Evolutionary conservation across 2,797 vertebrate species (phyloP).

Genomic region (Mus caroli): DNA sequence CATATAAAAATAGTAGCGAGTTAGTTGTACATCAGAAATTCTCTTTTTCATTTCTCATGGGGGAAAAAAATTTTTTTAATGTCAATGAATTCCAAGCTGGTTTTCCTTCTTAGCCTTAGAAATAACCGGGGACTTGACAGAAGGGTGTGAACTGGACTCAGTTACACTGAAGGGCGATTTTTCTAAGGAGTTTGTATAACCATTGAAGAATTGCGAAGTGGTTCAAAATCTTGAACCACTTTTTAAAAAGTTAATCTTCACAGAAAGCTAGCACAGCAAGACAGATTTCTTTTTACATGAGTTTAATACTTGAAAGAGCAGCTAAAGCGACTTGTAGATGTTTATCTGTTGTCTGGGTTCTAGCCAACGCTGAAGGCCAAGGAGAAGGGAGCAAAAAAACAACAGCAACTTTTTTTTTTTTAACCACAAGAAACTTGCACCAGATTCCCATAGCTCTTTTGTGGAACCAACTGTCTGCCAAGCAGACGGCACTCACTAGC

Average conservation of each 20-base stretch:
- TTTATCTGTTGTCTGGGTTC: slow-evolving; percentile 43
- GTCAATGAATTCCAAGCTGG: neutral
- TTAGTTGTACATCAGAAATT: neutral
- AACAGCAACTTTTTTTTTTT: neutral
- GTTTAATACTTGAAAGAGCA: slow-evolving; percentile 50
- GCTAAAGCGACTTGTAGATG: slow-evolving; percentile 47
- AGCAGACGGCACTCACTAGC: neutral
- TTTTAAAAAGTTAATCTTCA: slow-evolving; percentile 2
- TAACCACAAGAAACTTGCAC: neutral
- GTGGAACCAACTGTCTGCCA: neutral
- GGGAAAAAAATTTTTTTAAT: neutral
- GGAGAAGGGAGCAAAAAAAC: neutral
- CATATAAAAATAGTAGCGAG: neutral
- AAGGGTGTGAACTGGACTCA: neutral
- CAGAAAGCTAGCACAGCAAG: neutral
- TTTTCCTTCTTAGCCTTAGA: neutral
- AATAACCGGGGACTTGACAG: neutral
- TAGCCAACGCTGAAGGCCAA: slow-evolving; percentile 54
- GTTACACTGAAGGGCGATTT: neutral
- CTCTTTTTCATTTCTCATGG: neutral
- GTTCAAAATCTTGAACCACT: neutral
- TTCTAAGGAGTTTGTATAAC: slow-evolving; percentile 43
- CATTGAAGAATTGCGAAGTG: neutral
- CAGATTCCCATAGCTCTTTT: neutral
- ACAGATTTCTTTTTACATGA: slow-evolving; percentile 30